Evolutionary conservation across 1,140 invertebrate species (phyloP).

Genomic region (Platorchestia sp.): DNA sequence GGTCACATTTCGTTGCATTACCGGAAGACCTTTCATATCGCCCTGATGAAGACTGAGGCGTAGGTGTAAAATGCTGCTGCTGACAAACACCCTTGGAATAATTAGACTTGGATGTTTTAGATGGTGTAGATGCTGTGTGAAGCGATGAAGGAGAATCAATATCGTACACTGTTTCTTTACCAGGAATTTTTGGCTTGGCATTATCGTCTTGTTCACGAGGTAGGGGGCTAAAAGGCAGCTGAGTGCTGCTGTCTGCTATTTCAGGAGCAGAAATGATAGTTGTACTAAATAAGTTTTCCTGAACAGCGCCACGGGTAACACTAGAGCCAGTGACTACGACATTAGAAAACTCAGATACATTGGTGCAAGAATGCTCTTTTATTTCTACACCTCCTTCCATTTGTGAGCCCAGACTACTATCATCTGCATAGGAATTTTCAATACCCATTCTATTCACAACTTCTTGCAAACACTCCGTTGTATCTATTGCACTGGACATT

Average conservation of each 20-base stretch:
- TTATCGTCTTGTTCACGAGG: not conserved
- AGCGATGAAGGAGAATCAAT: not conserved
- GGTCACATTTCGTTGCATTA: not conserved
- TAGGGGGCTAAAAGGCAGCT: not conserved
- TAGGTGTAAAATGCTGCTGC: not conserved
- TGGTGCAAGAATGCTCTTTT: not conserved
- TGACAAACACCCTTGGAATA: not conserved
- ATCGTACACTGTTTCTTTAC: not conserved
- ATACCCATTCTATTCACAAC: not conserved
- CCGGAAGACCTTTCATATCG: not conserved
- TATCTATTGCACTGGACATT: not conserved
- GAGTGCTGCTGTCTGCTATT: slow-evolving; percentile 19
- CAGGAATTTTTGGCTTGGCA: not conserved
- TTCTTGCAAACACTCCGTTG: not conserved
- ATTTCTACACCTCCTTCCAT: not conserved
- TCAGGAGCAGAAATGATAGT: slow-evolving; percentile 34
- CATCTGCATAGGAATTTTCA: not conserved
- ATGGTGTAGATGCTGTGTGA: slow-evolving; percentile 37
- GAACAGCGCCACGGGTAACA: not conserved
- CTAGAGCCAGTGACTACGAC: not conserved
- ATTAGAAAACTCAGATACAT: not conserved
- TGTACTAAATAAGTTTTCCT: slow-evolving; percentile 31
- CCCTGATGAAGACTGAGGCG: slow-evolving; percentile 17
- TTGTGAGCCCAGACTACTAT: not conserved
- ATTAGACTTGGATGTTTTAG: not conserved